Evolutionary conservation across 2,888 invertebrate genomes (phyloP), one percentile per base, ranked within the genome.

Genomic region (Liodrosophila aerea): DNA sequence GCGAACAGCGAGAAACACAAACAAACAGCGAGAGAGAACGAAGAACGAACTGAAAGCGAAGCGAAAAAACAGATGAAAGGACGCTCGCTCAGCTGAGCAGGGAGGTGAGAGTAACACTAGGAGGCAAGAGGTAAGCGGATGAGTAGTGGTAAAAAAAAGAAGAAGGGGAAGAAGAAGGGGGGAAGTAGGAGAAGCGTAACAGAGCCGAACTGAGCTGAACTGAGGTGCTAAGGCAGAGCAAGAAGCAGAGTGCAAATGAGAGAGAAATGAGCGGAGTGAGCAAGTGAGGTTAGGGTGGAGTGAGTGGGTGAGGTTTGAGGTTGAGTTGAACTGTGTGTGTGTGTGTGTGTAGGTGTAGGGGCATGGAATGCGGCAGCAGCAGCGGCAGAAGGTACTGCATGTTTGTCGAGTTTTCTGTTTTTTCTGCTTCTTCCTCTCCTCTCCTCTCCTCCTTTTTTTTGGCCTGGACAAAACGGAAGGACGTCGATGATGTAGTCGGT

Each of bases 381-480:
- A n/a, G n/a, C n/a, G 3, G 27, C 0, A 1, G 29, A 0, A 1
- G 7, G n/a, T 9, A 5, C 22, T 22, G 22, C 5, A 5, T 22
- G 22, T 22, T 22, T 22, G 22, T 5, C 22, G 22, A 22, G 5
- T 22, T 22, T 22, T 22, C 22, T 22, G 2, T 22, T 22, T 22
- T 22, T 22, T 22, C 5, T 22, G 22, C 22, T 22, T 22, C 22
- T 22, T 5, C 5, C 22, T 22, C 5, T 22, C 3, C 22, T 22
- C 5, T 22, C 22, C 22, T 22, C 22, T 2, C 22, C 22, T 22
- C 22, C 2, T 30, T 18, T 29, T 36, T 40, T 50, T 44, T 13
- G 51, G 56, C 18, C 58, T 51, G 64, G 64, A 63, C 68, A 50
- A 47, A 69, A 54, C 64, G 69, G 69, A 68, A 69, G 64, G 60